phyloP scores from a whole-genome alignment of 2,888 invertebrate species.

The Idaea dimidiata region DNA sequence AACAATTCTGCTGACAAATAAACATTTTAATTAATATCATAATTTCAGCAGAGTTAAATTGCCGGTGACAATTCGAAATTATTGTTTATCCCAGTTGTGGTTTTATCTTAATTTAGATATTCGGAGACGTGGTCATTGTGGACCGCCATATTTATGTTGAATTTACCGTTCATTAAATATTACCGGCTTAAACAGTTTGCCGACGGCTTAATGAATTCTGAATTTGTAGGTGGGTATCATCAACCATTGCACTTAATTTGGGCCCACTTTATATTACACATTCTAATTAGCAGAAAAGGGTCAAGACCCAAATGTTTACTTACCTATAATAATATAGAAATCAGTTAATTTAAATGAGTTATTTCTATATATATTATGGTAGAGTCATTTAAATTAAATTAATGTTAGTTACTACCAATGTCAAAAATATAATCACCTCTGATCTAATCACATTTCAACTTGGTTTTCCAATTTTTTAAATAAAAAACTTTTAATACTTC shows the following conservation, averaged over 20 bases:
- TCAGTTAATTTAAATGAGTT: constrained; percentile 19
- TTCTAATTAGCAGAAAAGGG: constrained; percentile 18
- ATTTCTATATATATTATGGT: constrained; percentile 10
- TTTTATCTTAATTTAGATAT: constrained; percentile 24
- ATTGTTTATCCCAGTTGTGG: constrained; percentile 34
- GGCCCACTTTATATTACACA: constrained; percentile 34
- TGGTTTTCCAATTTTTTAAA: too few species aligned
- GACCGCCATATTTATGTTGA: constrained; percentile 63
- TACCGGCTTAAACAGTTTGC: constrained; percentile 60
- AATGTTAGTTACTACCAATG: background rate
- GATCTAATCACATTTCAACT: too few species aligned
- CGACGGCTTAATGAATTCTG: constrained; percentile 60
- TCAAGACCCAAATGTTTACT: constrained; percentile 17
- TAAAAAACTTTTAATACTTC: too few species aligned
- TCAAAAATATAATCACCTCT: too few species aligned
- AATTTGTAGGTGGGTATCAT: constrained; percentile 61
- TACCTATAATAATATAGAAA: constrained; percentile 13
- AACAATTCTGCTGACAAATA: background rate
- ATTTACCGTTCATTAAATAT: constrained; percentile 64
- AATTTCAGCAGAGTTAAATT: background rate
- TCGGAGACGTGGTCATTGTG: constrained; percentile 44
- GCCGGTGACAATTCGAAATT: constrained; percentile 33
- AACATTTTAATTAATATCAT: background rate
- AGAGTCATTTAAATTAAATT: background rate
- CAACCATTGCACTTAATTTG: constrained; percentile 62